Percentiles rank a stretch among this genome's conserved stretches.
Conservation (phyloP, 2,888 invertebrate species). For the Drosophila mimica region DNA sequence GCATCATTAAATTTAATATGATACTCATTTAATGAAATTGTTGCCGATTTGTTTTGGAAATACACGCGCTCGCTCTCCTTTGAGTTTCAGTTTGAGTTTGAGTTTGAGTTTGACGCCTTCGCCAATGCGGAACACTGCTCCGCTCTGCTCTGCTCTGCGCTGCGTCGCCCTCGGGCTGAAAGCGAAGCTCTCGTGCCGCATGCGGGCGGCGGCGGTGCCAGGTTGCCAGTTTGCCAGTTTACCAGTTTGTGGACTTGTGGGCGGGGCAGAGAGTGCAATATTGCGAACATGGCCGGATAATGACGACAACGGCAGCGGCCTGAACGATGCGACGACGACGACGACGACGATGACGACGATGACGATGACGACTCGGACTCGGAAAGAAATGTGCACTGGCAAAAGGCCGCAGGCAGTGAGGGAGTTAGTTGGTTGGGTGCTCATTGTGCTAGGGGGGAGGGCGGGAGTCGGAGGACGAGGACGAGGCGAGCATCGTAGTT, state of each 20-base stretch:
- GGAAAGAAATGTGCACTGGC: constrained; percentile 57
- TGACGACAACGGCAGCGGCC: constrained; percentile 64
- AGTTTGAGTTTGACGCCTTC: constrained; percentile 63
- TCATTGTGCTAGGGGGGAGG: background rate
- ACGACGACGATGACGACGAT: constrained; percentile 34
- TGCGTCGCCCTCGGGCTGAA: constrained; percentile 45
- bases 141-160: constrained; percentile 12
- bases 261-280: constrained; percentile 75
- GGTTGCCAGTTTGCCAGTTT: constrained; percentile 8
- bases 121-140: constrained; percentile 56
- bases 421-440: constrained; percentile 1
- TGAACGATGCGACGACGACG: constrained; percentile 25
- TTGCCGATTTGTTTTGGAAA: constrained; percentile 86
- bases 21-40: constrained; percentile 86
- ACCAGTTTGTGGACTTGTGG: constrained; percentile 39
- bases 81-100: constrained; percentile 2
- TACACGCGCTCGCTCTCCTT: constrained; percentile 82
- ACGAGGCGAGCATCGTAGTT: constrained; percentile 65
- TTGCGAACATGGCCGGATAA: constrained; percentile 79
- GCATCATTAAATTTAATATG: constrained; percentile 86
- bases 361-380: constrained; percentile 50
- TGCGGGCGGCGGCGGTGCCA: constrained; percentile 54
- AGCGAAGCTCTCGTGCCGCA: constrained; percentile 49
- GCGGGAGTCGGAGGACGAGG: constrained; percentile 1
- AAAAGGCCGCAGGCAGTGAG: constrained; percentile 40